These are phyloP conservation scores for Notodromas monacha DNA, from an alignment of 2,888 invertebrate species.

Conservation along the genomic window DNA sequence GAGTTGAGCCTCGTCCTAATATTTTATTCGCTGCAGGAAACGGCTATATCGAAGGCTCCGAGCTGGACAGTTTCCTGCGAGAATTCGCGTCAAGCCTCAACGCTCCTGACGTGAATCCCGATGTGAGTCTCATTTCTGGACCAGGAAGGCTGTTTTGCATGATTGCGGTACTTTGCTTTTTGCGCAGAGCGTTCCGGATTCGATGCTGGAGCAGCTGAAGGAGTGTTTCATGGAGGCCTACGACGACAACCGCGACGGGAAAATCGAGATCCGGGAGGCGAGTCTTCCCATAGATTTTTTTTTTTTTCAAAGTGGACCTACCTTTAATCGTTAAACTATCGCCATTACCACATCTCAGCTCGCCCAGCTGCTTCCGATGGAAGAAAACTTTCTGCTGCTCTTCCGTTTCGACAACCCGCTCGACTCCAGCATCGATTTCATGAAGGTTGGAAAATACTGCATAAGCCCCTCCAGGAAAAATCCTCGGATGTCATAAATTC, in stretches of 20 bases:
- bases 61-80: slow-evolving; percentile 16
- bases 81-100: slow-evolving; percentile 15
- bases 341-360: too few relatives aligned
- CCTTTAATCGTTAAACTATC: too few relatives aligned
- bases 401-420: slow-evolving; percentile 17
- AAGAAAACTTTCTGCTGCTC: slow-evolving; percentile 17
- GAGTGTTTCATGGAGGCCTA: slow-evolving; percentile 16
- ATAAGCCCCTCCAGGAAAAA: not conserved
- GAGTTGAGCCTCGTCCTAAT: too few relatives aligned
- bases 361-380: slow-evolving; percentile 18
- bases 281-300: slow-evolving; percentile 1
- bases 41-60: slow-evolving; percentile 18
- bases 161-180: too few relatives aligned
- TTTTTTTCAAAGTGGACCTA: not conserved
- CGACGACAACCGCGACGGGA: slow-evolving; percentile 17
- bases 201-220: slow-evolving; percentile 15
- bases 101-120: not conserved
- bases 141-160: not conserved
- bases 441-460: slow-evolving; percentile 15
- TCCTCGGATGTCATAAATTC: not conserved
- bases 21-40: too few relatives aligned
- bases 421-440: slow-evolving; percentile 18
- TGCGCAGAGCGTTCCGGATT: slow-evolving; percentile 15
- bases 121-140: not conserved
- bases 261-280: slow-evolving; percentile 17